Conservation (phyloP, 1,140 invertebrate genomes). For the Ceratina japonica region DNA sequence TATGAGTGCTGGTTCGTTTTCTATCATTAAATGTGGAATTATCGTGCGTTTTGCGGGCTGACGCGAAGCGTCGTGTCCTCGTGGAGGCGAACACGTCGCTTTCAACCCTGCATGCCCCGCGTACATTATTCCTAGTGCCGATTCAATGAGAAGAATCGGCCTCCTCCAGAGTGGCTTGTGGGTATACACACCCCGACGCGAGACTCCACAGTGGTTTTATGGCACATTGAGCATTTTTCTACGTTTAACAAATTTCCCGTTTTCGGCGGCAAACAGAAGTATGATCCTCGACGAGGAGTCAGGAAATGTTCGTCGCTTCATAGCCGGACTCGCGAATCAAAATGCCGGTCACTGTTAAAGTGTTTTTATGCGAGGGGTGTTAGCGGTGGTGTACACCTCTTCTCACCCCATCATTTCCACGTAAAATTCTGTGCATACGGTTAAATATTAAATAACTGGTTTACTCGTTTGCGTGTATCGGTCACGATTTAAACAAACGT, state of each 20-base stretch:
- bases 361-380: slow-evolving; percentile 60
- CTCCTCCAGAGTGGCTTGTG: slow-evolving; percentile 72
- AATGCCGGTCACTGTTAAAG: slow-evolving; percentile 56
- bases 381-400: slow-evolving; percentile 42
- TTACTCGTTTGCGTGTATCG: slow-evolving; percentile 1
- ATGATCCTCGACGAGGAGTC: not conserved
- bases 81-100: slow-evolving; percentile 59
- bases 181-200: slow-evolving; percentile 71
- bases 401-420: slow-evolving; percentile 33
- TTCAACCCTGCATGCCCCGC: slow-evolving; percentile 41
- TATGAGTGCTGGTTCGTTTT: slow-evolving; percentile 65
- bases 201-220: slow-evolving; percentile 43
- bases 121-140: slow-evolving; percentile 33
- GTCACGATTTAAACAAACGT: not conserved
- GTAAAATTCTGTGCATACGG: slow-evolving; percentile 10
- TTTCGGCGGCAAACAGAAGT: not conserved
- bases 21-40: slow-evolving; percentile 63
- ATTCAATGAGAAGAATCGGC: slow-evolving; percentile 50
- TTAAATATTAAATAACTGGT: slow-evolving; percentile 12
- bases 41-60: slow-evolving; percentile 57
- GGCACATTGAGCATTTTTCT: slow-evolving; percentile 26
- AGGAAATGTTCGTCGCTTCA: slow-evolving; percentile 5
- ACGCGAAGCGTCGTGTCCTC: slow-evolving; percentile 66
- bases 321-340: slow-evolving; percentile 40
- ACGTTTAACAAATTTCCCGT: slow-evolving; percentile 15